Evolutionary conservation across 1,140 invertebrate species (phyloP), one percentile per base, ranked within the genome.

Genomic region (Anadara kagoshimensis): DNA sequence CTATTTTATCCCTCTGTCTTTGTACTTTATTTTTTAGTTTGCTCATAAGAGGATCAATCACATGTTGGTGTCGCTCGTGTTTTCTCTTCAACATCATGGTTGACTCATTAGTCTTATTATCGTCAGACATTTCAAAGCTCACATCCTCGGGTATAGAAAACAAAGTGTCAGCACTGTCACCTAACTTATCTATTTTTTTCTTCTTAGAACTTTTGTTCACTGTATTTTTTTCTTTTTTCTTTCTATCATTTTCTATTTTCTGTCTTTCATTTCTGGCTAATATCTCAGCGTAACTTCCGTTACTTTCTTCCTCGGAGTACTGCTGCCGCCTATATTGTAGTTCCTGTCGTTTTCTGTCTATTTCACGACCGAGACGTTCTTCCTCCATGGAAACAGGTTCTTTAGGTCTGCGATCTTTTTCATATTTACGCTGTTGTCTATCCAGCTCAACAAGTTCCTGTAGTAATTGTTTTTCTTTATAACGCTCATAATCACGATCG

Each of bases 41-140:
- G 78, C 82, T 68, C 85, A 86, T 85, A 86, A 91, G 77, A 85
- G 87, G 73, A 91, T 85, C 67, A 82, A 80, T 78, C 71, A 90
- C 41, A 80, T 82, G 64, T 66, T 77, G 68, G 78, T 82, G 74
- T 43, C 80, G 62, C 24, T 77, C 86, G 29, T 83, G 78, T 14
- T 84, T 84, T 20, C 84, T 87, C n/a, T 90, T 82, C 26, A 85
- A 61, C 8, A 75, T 81, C 71, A 90, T 89, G 63, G 83, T 78
- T 53, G 90, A 85, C 26, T 86, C 82, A 53, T 62, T 76, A 62
- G 85, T 79, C 62, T 73, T 66, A 44, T 76, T 82, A 22, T 70
- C 66, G 41, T 78, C 67, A 10, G 70, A 74, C 26, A 67, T 64
- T 53, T 78, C 76, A 62, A 81, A 76, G 64, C 71, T 78, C 49